Base-by-base conservation (phyloP, 1,140 invertebrate genomes). In the Cotesia vestalis region DNA sequence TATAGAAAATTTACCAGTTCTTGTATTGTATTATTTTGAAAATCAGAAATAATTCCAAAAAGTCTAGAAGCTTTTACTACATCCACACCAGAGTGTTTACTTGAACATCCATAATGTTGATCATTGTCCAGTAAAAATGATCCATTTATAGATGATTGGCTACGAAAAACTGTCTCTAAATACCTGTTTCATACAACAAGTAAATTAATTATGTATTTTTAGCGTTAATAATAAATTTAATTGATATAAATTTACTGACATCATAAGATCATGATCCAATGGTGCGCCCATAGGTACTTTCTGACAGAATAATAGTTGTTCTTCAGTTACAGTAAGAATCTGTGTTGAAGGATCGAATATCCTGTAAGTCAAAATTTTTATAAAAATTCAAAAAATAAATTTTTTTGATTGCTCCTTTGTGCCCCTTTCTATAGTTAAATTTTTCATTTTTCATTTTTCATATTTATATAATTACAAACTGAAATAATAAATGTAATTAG, bases 151-250 rank as follows among this genome's bases (percentile, higher is more conserved):
- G 95, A 97, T 9, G 94, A 89, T 73, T 93, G 87, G 77, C 93
- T 95, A 72, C 92, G 92, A 80, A 98, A 97, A 9, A 95, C 92
- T 8, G 91, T 93, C 85, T 97, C 95, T 70, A 98, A 83, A 78
- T 95, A 93, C 62, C 92, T 94, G 8, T 67, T 35, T 57, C 6
- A 57, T 0, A 40, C 40, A 69, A 46, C 6, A 17, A 69, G 8
- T 40, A 60, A 46, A 69, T 51, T 14, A n/a, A 27, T 17, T 8
- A 11, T n/a, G 27, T 27, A 27, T 27, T 27, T 27, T 27, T 34
- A 52, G 1, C 1, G 14, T 67, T 69, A 20, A 68, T 9, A 55
- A 60, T 66, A 72, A 71, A 59, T 35, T 53, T n/a, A 20, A 72
- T 57, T 62, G 55, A 27, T 27, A 12, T 55, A 5, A 55, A 4